Base-by-base conservation (phyloP, 2,888 invertebrate genomes). In the Drosophila parthenogenetica region DNA sequence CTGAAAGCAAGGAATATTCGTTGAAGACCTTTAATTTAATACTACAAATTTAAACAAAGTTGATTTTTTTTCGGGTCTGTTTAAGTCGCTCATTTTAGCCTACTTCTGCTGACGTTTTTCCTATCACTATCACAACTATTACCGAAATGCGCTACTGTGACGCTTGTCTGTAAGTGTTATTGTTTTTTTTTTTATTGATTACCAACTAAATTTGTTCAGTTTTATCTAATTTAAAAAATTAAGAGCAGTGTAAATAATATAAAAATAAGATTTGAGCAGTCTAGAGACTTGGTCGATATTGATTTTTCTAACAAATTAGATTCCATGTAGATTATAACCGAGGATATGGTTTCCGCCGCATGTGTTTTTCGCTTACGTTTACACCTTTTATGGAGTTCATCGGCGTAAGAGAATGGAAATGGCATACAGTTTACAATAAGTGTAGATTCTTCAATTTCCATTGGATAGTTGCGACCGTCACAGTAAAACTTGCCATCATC, bases 281-380 rank as follows among this genome's bases (percentile, higher is more conserved):
- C 16, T 43, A 14, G 32, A 19, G 11, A 43, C 45, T 46, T 61
- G 14, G 22, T 3, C 8, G 71, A 49, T 50, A 42, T 53, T 45
- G 74, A 71, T 3, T 1, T 3, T 1, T 0, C 0, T 5, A 37
- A 11, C 7, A 81, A 10, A 55, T 81, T 81, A 11, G 72, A 48
- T 14, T 77, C 74, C 81, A 81, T 81, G n/a, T 81, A 81, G 16
- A 77, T 22, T n/a, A 81, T 69, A 45, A 77, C 84, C 42, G 79
- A 77, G 5, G 79, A 62, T 5, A 83, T 25, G n/a, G 80, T 58
- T n/a, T 69, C 13, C 16, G 54, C 29, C 11, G 11, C 1, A 1
- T n/a, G 11, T 5, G 5, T 1, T 0, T 62, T 35, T 2, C n/a
- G n/a, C 0, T 16, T 32, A 5, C 45, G 45, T 5, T 46, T 25